phyloP scores from a whole-genome alignment of 1,140 invertebrate species.

The Tetranychus urticae region DNA sequence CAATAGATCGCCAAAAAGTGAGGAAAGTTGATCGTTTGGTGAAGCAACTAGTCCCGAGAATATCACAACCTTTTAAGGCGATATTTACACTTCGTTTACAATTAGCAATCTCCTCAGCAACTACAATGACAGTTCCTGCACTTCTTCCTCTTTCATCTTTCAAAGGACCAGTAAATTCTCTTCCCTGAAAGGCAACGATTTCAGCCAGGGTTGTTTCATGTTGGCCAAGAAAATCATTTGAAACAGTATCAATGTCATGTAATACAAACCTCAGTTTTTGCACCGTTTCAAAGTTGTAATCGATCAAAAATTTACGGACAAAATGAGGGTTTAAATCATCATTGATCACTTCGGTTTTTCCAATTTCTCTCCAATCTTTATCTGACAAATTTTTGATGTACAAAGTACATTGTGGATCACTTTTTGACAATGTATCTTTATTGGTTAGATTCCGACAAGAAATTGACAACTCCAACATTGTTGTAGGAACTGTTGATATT shows the following conservation, averaged over 20 bases:
- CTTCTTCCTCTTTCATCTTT: background rate
- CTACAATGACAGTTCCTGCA: conserved; percentile 18
- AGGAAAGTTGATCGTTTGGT: conserved; percentile 31
- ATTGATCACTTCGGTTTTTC: conserved; percentile 27
- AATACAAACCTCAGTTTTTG: conserved; percentile 19
- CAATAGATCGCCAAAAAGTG: conserved; percentile 10
- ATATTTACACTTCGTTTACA: conserved; percentile 26
- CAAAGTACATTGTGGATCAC: conserved; percentile 33
- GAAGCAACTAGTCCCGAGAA: conserved; percentile 30
- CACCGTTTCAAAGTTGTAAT: conserved; percentile 30
- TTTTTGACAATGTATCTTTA: conserved; percentile 29
- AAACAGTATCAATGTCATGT: conserved; percentile 14
- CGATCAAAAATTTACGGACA: conserved; percentile 26
- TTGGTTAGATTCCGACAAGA: conserved; percentile 27
- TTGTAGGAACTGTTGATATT: background rate
- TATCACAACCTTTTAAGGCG: conserved; percentile 24
- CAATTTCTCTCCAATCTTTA: conserved; percentile 17
- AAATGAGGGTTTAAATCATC: conserved; percentile 30
- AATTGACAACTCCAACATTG: conserved; percentile 6
- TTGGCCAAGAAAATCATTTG: conserved; percentile 28
- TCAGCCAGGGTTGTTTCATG: conserved; percentile 27
- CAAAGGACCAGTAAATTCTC: conserved; percentile 16
- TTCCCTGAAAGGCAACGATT: conserved; percentile 22
- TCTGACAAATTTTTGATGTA: conserved; percentile 13
- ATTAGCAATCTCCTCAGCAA: conserved; percentile 25